These are phyloP conservation scores for Crypturellus undulatus DNA, from an alignment of 2,113 vertebrate species.

Conservation along the genomic window DNA sequence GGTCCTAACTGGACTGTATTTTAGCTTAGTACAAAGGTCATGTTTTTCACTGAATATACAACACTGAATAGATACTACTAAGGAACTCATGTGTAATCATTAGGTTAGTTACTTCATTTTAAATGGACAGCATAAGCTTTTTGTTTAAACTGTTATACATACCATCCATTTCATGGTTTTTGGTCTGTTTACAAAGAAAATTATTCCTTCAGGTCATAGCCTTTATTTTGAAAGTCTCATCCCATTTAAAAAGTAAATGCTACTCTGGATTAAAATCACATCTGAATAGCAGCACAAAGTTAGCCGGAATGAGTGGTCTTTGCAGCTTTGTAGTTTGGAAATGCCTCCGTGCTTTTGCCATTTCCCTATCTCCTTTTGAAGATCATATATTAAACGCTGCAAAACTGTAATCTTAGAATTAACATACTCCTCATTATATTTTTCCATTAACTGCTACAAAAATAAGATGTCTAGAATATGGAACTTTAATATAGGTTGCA, in stretches of 20 bases:
- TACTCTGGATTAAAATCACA: slow-evolving; percentile 41
- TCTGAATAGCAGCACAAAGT: slow-evolving; percentile 63
- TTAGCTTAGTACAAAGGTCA: not conserved
- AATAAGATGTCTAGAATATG: not conserved
- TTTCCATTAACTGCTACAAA: slow-evolving; percentile 9
- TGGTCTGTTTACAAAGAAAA: slow-evolving; percentile 54
- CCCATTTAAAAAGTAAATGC: slow-evolving; percentile 46
- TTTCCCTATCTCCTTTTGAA: slow-evolving; percentile 47
- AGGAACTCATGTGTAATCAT: not conserved
- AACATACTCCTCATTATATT: not conserved
- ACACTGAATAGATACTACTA: not conserved
- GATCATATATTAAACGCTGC: not conserved
- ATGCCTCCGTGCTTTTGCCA: slow-evolving; percentile 33
- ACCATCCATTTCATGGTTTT: slow-evolving; percentile 46
- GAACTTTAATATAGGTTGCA: slow-evolving; percentile 22
- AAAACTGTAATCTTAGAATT: slow-evolving; percentile 11
- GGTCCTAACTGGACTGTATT: not conserved
- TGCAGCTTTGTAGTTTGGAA: slow-evolving; percentile 29
- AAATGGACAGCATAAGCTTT: slow-evolving; percentile 49
- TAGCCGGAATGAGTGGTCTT: slow-evolving; percentile 52
- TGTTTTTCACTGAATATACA: not conserved
- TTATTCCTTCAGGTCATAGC: not conserved
- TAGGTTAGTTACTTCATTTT: slow-evolving; percentile 37
- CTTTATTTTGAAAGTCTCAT: slow-evolving; percentile 17
- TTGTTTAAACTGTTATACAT: slow-evolving; percentile 3